Conservation (phyloP, 2,113 vertebrate species). For the Erinaceus europaeus region DNA sequence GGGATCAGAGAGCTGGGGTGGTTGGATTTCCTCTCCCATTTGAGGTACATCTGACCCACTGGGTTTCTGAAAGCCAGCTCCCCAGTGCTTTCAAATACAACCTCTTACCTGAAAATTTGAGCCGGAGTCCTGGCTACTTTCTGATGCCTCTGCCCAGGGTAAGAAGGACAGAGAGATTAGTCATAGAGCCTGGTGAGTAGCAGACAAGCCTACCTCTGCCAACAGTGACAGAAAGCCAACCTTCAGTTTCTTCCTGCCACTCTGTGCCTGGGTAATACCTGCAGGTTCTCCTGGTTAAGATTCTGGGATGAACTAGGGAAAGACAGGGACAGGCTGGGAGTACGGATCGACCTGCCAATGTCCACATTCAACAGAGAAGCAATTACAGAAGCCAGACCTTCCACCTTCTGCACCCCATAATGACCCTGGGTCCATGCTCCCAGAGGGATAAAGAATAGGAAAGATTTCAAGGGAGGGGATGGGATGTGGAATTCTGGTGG, state of each 20-base stretch:
- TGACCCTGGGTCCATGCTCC: too few species aligned
- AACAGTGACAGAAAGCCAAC: rapidly evolving
- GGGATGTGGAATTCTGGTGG: too few species aligned
- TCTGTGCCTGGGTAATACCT: not conserved
- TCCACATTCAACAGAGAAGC: too few species aligned
- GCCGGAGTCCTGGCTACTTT: not conserved
- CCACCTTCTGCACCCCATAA: too few species aligned
- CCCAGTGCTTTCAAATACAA: not conserved
- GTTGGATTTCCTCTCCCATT: not conserved
- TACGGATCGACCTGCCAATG: too few species aligned
- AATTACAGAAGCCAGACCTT: too few species aligned
- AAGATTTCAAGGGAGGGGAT: too few species aligned
- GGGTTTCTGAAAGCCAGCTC: not conserved
- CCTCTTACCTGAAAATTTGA: not conserved
- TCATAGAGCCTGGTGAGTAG: too few species aligned
- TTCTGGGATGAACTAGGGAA: too few species aligned
- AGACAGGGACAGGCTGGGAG: too few species aligned
- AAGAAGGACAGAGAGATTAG: not conserved
- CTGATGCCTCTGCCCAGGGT: not conserved
- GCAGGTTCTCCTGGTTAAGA: not conserved
- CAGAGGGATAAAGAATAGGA: too few species aligned
- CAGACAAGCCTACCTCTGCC: too few species aligned
- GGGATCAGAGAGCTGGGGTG: not conserved
- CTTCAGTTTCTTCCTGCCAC: not conserved
- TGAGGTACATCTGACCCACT: not conserved